Conservation (phyloP, 1,140 invertebrate species). For the Palaemon carinicauda region DNA sequence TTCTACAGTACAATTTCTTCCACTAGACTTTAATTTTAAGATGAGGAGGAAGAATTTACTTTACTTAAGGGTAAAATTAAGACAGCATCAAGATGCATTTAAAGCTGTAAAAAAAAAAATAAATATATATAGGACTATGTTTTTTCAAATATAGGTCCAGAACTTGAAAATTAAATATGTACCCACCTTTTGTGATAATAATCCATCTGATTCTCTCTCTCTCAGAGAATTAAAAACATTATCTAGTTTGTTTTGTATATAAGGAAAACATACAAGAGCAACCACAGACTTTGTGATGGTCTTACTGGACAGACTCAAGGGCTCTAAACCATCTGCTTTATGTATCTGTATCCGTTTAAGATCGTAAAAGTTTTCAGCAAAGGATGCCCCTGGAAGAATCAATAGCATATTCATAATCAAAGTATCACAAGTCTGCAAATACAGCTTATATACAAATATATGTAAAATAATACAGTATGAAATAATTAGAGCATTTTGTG, state of each 20-base stretch:
- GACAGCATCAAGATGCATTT: too few species aligned
- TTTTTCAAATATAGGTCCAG: too few species aligned
- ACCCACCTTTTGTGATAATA: slow-evolving; percentile 13
- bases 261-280: slow-evolving; percentile 36
- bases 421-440: background rate
- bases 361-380: slow-evolving; percentile 49
- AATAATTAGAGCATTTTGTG: too few species aligned
- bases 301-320: slow-evolving; percentile 9
- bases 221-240: background rate
- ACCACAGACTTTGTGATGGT: slow-evolving; percentile 10
- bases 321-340: background rate
- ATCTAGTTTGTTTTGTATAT: background rate
- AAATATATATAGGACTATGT: too few species aligned
- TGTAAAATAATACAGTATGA: too few species aligned
- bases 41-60: too few species aligned
- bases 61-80: too few species aligned
- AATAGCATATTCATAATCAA: background rate
- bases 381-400: slow-evolving; percentile 25
- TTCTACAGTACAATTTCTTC: too few species aligned
- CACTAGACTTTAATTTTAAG: too few species aligned
- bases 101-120: too few species aligned
- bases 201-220: slow-evolving; percentile 23
- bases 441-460: background rate
- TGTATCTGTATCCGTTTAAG: slow-evolving; percentile 30
- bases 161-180: background rate